Conservation (phyloP, 2,888 invertebrate species). For the Odontothrips loti region DNA sequence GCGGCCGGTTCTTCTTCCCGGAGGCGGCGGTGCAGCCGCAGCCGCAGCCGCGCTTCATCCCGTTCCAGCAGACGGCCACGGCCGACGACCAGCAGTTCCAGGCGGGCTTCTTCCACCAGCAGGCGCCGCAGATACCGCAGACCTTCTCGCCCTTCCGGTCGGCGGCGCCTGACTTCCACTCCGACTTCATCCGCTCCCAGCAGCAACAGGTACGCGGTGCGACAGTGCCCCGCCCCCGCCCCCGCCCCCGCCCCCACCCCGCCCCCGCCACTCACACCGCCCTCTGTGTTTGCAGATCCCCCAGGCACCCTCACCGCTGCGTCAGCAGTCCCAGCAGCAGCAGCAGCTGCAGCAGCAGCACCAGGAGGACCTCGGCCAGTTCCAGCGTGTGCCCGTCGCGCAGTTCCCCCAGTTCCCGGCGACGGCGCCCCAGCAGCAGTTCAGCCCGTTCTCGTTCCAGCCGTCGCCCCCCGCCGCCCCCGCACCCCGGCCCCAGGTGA, state of each 20-base stretch:
- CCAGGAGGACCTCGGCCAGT: conserved; percentile 36
- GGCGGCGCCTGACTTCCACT: conserved; percentile 34
- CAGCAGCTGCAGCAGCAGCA: conserved; percentile 42
- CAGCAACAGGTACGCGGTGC: conserved; percentile 32
- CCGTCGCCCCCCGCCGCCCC: conserved; percentile 35
- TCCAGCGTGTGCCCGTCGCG: conserved; percentile 26
- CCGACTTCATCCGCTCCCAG: conserved; percentile 31
- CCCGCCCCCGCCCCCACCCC: not conserved
- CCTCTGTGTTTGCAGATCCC: conserved; percentile 17
- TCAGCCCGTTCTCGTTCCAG: conserved; percentile 44
- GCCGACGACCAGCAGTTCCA: conserved; percentile 35
- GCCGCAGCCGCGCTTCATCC: conserved; percentile 31
- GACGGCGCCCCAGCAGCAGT: conserved; percentile 37
- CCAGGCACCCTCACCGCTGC: conserved; percentile 44
- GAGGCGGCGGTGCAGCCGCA: conserved; percentile 29
- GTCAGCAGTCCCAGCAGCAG: conserved; percentile 45
- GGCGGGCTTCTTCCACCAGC: conserved; percentile 43
- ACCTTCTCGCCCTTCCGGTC: conserved; percentile 41
- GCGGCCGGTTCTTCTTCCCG: conserved; percentile 34
- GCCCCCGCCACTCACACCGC: not conserved
- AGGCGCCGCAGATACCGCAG: conserved; percentile 41
- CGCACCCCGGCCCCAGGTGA: conserved; percentile 36
- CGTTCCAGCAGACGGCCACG: conserved; percentile 25
- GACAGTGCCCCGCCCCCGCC: conserved; percentile 34
- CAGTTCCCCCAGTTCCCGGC: conserved; percentile 27